Evolutionary conservation across 2,797 vertebrate species (phyloP).

Genomic region (Mormyrops boulengeri): DNA sequence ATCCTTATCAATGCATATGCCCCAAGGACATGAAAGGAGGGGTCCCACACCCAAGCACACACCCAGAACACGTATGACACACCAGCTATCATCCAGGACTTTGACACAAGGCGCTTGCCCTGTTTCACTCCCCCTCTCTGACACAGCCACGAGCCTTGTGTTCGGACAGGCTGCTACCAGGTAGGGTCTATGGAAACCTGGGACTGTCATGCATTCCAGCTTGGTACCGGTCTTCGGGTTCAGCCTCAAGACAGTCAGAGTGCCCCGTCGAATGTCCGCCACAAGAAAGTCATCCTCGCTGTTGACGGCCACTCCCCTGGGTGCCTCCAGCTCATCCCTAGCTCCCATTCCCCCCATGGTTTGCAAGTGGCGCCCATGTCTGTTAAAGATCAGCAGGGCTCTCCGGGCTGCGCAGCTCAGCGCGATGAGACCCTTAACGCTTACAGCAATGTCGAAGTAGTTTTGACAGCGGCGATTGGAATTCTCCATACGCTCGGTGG

Average conservation of each 20-base stretch:
- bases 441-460: slow-evolving; percentile 74
- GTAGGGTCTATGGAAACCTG: slow-evolving; percentile 70
- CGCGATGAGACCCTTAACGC: slow-evolving; percentile 63
- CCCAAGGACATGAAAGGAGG: slow-evolving; percentile 68
- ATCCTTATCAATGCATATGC: slow-evolving; percentile 64
- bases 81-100: slow-evolving; percentile 65
- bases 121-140: slow-evolving; percentile 66
- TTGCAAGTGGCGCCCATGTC: slow-evolving; percentile 66
- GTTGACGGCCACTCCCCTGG: slow-evolving; percentile 64
- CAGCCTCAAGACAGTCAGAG: slow-evolving; percentile 58
- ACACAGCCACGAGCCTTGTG: slow-evolving; percentile 62
- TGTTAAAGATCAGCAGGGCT: slow-evolving; percentile 64
- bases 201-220: slow-evolving; percentile 61
- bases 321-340: slow-evolving; percentile 64
- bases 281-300: slow-evolving; percentile 65
- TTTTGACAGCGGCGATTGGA: slow-evolving; percentile 55
- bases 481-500: slow-evolving; percentile 44
- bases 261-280: slow-evolving; percentile 68
- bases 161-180: slow-evolving; percentile 61
- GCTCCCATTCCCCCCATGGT: slow-evolving; percentile 58
- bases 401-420: slow-evolving; percentile 65
- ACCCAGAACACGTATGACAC: slow-evolving; percentile 63
- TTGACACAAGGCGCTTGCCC: slow-evolving; percentile 66
- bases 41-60: slow-evolving; percentile 61
- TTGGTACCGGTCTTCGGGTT: slow-evolving; percentile 57